Percentiles rank a stretch among this genome's conserved stretches.
Conservation (phyloP, 2,113 vertebrate species). For the Chitala chitala region DNA sequence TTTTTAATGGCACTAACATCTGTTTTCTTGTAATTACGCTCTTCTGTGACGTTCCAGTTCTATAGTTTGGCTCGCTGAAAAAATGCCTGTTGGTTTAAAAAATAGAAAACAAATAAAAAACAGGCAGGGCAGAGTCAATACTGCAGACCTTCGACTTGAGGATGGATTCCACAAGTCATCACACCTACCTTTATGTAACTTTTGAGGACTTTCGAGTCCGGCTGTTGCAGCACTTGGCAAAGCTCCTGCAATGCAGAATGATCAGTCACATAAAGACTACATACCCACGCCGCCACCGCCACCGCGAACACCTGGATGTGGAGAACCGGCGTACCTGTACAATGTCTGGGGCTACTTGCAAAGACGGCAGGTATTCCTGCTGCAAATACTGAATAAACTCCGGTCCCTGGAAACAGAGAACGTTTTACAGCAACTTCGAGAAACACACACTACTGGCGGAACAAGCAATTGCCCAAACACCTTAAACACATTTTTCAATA, state of each 20-base stretch:
- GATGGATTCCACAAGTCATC: not conserved
- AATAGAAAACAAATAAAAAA: not conserved
- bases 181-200: conserved; percentile 90
- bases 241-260: conserved; percentile 68
- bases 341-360: conserved; percentile 89
- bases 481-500: no score
- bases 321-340: conserved; percentile 75
- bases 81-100: conserved; percentile 70
- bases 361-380: conserved; percentile 90
- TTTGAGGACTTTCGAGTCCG: conserved; percentile 93
- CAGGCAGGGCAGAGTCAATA: no score
- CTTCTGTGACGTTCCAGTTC: conserved; percentile 43
- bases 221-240: conserved; percentile 92
- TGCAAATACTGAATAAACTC: conserved; percentile 94
- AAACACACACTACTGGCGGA: no score
- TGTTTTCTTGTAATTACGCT: conserved; percentile 30
- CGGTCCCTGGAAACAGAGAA: conserved; percentile 66
- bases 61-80: conserved; percentile 92
- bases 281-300: not conserved
- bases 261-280: not conserved
- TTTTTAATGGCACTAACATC: conserved; percentile 27
- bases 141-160: not conserved
- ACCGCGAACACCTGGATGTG: no score
- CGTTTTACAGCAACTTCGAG: not conserved
- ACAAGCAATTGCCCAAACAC: no score